Conservation (phyloP, 1,140 invertebrate genomes). For the Lepidurus apus region DNA sequence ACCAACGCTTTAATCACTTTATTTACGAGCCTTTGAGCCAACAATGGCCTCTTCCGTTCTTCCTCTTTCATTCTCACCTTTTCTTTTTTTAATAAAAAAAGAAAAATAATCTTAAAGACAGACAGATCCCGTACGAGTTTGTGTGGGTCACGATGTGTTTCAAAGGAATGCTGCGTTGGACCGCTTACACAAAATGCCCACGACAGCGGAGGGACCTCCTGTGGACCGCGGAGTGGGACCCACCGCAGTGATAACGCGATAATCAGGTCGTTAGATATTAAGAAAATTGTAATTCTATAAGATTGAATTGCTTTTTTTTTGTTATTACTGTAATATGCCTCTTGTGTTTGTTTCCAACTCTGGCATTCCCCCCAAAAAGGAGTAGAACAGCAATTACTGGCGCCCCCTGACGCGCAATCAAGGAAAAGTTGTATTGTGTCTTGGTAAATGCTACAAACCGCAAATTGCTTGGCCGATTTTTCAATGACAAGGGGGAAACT, state of each 20-base stretch:
- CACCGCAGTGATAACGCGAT: constrained; percentile 20
- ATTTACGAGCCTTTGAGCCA: not conserved
- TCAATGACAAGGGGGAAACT: not conserved
- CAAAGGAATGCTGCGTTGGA: not conserved
- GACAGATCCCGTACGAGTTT: not conserved
- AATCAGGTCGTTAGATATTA: constrained; percentile 22
- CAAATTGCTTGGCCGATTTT: constrained; percentile 1
- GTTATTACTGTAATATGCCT: not conserved
- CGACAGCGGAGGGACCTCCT: not conserved
- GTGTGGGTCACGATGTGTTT: not conserved
- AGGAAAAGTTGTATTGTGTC: constrained; percentile 8
- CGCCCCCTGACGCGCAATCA: not conserved
- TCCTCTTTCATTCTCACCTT: not conserved
- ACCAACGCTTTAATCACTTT: constrained; percentile 15
- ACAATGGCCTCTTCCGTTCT: constrained; percentile 1
- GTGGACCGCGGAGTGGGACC: not conserved
- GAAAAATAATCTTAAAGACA: too few species aligned
- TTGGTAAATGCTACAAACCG: constrained; percentile 1
- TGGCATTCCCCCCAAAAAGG: not conserved
- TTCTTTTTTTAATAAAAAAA: too few species aligned
- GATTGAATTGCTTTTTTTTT: not conserved
- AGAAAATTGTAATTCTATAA: constrained; percentile 8
- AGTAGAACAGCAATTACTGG: not conserved
- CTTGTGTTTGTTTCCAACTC: constrained; percentile 7
- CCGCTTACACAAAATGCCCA: not conserved